Conservation (phyloP, 2,888 invertebrate genomes). For the Drosophila sordidapex region DNA sequence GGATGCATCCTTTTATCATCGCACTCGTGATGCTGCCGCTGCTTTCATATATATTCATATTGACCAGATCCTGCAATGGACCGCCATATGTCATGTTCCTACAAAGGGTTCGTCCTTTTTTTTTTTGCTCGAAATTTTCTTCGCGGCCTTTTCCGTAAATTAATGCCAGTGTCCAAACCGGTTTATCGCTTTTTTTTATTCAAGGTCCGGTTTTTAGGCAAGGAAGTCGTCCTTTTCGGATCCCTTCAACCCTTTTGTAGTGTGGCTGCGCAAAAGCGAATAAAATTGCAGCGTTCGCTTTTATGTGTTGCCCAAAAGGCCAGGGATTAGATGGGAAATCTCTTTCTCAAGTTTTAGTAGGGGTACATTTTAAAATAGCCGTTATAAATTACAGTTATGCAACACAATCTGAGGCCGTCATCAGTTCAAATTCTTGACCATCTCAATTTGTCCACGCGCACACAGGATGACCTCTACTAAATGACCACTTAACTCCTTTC, state of each 20-base stretch:
- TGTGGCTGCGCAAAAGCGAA: constrained; percentile 67
- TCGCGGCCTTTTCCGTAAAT: constrained; percentile 66
- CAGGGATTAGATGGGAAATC: constrained; percentile 63
- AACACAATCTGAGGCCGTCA: not conserved
- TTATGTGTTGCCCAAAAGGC: constrained; percentile 41
- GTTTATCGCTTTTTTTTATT: constrained; percentile 59
- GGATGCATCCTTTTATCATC: constrained; percentile 35
- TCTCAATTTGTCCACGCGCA: constrained; percentile 62
- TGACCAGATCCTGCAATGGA: constrained; percentile 78
- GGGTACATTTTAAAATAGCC: constrained; percentile 59
- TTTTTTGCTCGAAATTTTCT: constrained; percentile 65
- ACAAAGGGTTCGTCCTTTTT: constrained; percentile 70
- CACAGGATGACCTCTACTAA: constrained; percentile 41
- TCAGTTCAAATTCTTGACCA: constrained; percentile 35
- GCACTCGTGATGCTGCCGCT: constrained; percentile 34
- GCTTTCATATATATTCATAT: constrained; percentile 52
- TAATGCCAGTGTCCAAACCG: constrained; percentile 80
- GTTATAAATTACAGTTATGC: constrained; percentile 57
- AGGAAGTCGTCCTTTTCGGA: constrained; percentile 53
- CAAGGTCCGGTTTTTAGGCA: constrained; percentile 73
- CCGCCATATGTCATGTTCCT: constrained; percentile 64
- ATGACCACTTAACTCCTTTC: constrained; percentile 36
- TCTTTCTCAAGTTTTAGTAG: constrained; percentile 53
- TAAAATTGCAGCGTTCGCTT: constrained; percentile 71
- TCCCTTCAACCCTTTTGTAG: constrained; percentile 76